Evolutionary conservation across 2,113 vertebrate species (phyloP).

Genomic region (Rhea americana): DNA sequence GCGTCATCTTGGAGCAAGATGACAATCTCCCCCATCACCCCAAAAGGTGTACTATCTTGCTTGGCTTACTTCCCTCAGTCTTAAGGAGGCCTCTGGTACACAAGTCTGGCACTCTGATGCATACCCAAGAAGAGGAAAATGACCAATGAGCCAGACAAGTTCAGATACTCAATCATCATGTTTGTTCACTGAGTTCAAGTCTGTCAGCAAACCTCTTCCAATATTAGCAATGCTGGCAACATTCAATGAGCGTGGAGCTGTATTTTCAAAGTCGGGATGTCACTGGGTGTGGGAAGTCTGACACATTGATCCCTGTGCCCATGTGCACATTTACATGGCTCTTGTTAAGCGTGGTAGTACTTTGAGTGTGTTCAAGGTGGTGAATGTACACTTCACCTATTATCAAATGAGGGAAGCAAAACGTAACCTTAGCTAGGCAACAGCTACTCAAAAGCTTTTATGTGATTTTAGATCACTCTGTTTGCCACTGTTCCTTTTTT

Average conservation of each 20-base stretch:
- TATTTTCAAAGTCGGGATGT: neutral
- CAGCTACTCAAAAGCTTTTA: neutral
- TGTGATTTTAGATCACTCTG: neutral
- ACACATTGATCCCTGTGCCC: neutral
- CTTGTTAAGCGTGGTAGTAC: neutral
- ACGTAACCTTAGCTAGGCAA: neutral
- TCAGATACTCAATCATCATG: neutral
- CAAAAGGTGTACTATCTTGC: neutral
- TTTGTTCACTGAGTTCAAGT: neutral
- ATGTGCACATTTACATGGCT: accelerated
- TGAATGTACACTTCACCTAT: neutral
- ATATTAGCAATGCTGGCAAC: neutral
- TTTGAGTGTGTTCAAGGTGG: neutral
- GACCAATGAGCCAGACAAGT: neutral
- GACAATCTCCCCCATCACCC: neutral
- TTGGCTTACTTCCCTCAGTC: neutral
- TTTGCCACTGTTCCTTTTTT: accelerated
- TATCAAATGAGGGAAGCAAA: neutral
- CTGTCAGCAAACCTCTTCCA: neutral
- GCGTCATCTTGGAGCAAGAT: neutral
- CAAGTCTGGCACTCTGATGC: neutral
- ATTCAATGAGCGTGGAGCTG: neutral
- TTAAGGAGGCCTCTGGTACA: neutral
- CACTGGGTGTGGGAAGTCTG: neutral
- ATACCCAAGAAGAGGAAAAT: neutral